Percentiles rank a stretch among this genome's conserved stretches.
These are phyloP conservation scores for Cyclopterus lumpus DNA, from an alignment of 2,797 vertebrate species.

Conservation along the genomic window DNA sequence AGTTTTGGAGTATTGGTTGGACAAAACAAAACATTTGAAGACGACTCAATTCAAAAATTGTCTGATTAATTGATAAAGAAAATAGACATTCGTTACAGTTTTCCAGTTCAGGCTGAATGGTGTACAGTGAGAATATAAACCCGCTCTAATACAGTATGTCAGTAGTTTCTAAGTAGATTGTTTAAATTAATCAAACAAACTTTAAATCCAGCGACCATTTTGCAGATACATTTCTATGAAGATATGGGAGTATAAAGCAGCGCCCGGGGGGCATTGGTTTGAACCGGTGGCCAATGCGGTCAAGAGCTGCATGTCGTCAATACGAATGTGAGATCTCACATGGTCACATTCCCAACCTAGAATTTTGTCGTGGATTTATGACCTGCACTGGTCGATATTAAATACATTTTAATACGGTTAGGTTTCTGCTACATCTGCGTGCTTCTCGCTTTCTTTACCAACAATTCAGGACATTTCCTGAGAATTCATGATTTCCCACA, in stretches of 20 bases:
- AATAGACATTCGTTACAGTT: neutral
- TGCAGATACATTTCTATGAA: neutral
- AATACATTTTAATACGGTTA: constrained; percentile 16
- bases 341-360: constrained; percentile 20
- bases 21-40: neutral
- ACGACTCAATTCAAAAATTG: neutral
- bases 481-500: neutral
- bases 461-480: constrained; percentile 2
- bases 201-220: neutral
- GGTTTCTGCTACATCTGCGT: constrained; percentile 25
- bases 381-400: constrained; percentile 37
- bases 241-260: constrained; percentile 8
- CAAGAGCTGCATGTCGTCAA: neutral
- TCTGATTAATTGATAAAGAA: no score
- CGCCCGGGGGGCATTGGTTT: constrained; percentile 17
- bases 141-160: neutral
- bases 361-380: constrained; percentile 34
- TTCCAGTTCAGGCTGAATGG: neutral
- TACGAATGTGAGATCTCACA: constrained; percentile 1
- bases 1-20: neutral
- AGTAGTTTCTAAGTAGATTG: neutral
- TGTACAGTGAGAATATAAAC: no score
- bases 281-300: constrained; percentile 23
- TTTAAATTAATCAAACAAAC: neutral
- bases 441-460: constrained; percentile 7